Percentiles rank a stretch among this genome's conserved stretches.
Conservation (phyloP, 1,140 invertebrate species). For the Rhysida immarginata region DNA sequence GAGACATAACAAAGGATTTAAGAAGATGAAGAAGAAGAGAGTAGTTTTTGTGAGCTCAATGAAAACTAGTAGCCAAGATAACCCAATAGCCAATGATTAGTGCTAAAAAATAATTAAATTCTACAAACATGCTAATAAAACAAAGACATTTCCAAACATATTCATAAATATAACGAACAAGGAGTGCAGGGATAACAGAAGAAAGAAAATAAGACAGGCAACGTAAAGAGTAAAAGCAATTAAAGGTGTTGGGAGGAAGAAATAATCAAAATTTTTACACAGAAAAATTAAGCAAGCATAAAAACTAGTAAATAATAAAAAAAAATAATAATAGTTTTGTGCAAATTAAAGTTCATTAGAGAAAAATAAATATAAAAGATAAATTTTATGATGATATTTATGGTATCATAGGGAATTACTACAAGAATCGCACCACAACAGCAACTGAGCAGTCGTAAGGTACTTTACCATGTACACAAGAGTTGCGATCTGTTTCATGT, state of each 20-base stretch:
- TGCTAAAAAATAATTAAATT: too few relatives aligned
- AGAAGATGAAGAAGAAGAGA: too few relatives aligned
- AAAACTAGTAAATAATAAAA: background rate
- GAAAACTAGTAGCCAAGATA: conserved; percentile 11
- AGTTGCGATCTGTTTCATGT: conserved; percentile 15
- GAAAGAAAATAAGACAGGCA: too few relatives aligned
- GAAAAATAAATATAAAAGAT: background rate
- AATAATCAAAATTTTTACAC: background rate
- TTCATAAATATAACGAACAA: too few relatives aligned
- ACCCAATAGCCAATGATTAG: conserved; percentile 8
- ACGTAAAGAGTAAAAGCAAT: too few relatives aligned
- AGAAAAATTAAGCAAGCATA: background rate
- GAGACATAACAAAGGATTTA: too few relatives aligned
- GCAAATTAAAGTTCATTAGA: background rate
- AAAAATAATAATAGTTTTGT: background rate
- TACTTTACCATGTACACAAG: conserved; percentile 27
- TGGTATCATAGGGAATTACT: background rate
- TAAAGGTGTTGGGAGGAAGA: background rate
- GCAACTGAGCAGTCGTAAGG: conserved; percentile 10
- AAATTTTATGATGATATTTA: background rate
- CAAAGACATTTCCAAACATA: too few relatives aligned
- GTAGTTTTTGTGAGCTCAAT: background rate
- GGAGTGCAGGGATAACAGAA: too few relatives aligned
- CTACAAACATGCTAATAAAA: too few relatives aligned
- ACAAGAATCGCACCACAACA: background rate